Evolutionary conservation across 2,113 vertebrate genomes (phyloP).

Genomic region (Strigops habroptila): DNA sequence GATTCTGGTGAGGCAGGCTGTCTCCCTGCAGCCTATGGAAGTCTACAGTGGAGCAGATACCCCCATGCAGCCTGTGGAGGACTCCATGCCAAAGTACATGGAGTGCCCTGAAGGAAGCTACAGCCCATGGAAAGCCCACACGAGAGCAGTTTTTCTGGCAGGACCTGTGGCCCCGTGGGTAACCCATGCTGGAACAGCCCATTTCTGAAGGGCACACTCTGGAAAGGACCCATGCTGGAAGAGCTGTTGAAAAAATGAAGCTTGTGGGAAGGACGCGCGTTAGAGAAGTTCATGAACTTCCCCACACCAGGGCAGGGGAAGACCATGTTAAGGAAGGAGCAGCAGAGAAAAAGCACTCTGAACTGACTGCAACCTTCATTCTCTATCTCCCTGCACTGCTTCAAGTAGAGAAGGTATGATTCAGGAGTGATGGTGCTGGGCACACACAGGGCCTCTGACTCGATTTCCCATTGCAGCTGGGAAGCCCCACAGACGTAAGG

Average conservation of each 20-base stretch:
- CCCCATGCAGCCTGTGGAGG: background rate
- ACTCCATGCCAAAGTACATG: fast-evolving
- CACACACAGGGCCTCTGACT: background rate
- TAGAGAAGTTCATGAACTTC: background rate
- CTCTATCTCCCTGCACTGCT: background rate
- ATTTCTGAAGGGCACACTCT: background rate
- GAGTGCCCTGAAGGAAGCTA: background rate
- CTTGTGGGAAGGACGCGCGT: background rate
- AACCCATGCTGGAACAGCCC: background rate
- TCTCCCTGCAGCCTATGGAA: background rate
- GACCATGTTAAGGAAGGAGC: background rate
- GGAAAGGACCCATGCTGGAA: background rate
- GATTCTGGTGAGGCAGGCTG: background rate
- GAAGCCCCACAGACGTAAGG: background rate
- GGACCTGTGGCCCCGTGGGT: background rate
- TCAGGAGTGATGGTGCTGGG: background rate
- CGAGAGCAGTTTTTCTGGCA: background rate
- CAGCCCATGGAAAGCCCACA: background rate
- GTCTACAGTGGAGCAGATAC: background rate
- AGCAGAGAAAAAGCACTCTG: background rate
- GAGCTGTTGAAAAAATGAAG: background rate
- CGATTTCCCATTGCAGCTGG: background rate
- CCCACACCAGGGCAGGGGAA: background rate
- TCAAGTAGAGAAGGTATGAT: too few species aligned
- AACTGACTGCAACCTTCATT: background rate